Percentiles rank a stretch among this genome's conserved stretches.
Evolutionary conservation across 2,888 invertebrate genomes (phyloP).

Genomic region (Andrena haemorrhoa): DNA sequence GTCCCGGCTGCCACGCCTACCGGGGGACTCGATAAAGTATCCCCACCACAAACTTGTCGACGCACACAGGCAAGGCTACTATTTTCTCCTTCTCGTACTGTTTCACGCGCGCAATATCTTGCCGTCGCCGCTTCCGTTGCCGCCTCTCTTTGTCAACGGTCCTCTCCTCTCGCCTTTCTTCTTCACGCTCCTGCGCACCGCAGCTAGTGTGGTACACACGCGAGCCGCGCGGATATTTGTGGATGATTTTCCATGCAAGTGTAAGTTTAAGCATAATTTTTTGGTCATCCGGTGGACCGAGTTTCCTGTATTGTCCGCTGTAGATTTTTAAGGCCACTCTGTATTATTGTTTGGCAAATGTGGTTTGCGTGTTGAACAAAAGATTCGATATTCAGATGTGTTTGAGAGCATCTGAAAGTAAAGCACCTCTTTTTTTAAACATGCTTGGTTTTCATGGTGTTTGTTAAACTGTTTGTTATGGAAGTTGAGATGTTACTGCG

Average conservation of each 20-base stretch:
- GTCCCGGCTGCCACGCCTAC: slow-evolving; percentile 68
- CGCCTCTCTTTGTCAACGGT: slow-evolving; percentile 43
- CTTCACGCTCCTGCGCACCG: slow-evolving; percentile 42
- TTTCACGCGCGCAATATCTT: slow-evolving; percentile 16
- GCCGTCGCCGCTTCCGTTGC: slow-evolving; percentile 36
- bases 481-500: background rate
- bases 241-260: background rate
- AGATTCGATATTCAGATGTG: too few species aligned
- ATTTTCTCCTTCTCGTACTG: slow-evolving; percentile 49
- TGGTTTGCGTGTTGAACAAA: background rate
- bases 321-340: slow-evolving; percentile 29
- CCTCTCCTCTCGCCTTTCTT: slow-evolving; percentile 13
- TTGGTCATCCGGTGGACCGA: slow-evolving; percentile 25
- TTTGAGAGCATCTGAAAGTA: too few species aligned
- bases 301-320: slow-evolving; percentile 41
- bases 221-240: background rate
- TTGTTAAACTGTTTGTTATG: background rate
- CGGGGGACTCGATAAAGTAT: slow-evolving; percentile 50
- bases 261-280: slow-evolving; percentile 33
- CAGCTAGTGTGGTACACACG: background rate
- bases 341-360: slow-evolving; percentile 1
- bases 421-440: too few species aligned
- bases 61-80: slow-evolving; percentile 21
- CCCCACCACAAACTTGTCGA: slow-evolving; percentile 62
- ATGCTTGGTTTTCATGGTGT: background rate